phyloP scores from a whole-genome alignment of 1,140 invertebrate species.

The Mercenaria mercenaria region DNA sequence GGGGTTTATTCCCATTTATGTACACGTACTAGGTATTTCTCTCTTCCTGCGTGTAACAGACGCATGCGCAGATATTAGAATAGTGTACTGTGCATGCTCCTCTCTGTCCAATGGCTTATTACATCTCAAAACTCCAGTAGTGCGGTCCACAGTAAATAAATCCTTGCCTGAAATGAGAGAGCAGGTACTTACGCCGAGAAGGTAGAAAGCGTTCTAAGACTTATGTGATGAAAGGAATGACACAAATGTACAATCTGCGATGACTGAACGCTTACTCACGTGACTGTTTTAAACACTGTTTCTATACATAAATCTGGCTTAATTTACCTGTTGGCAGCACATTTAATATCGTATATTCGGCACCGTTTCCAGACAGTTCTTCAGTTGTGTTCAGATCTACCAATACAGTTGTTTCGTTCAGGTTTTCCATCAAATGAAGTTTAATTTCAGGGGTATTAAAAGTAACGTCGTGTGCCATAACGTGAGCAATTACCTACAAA shows the following conservation, averaged over 20 bases:
- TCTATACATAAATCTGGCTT: too few relatives aligned
- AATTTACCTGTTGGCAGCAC: constrained; percentile 15
- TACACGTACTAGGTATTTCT: constrained; percentile 1
- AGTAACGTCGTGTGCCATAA: neutral
- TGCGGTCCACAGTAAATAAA: constrained; percentile 1
- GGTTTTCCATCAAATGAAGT: neutral
- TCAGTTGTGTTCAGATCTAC: constrained; percentile 41
- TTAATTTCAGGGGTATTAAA: neutral
- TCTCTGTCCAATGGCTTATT: constrained; percentile 24
- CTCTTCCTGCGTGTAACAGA: neutral
- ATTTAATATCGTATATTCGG: neutral
- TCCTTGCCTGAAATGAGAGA: neutral
- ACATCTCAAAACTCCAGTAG: neutral
- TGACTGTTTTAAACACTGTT: too few relatives aligned
- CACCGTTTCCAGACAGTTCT: neutral
- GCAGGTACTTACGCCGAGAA: too few relatives aligned
- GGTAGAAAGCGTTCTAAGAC: too few relatives aligned
- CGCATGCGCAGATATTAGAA: neutral
- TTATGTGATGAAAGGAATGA: too few relatives aligned
- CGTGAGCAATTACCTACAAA: constrained; percentile 25
- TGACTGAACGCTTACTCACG: too few relatives aligned
- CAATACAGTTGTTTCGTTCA: neutral
- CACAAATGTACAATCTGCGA: too few relatives aligned
- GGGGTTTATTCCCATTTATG: too few relatives aligned
- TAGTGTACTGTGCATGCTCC: neutral